A percentile compares a stretch with the other conserved stretches of the same genome.
Evolutionary conservation across 2,888 invertebrate genomes (phyloP).

Genomic region (Drosophila flavopinicola): DNA sequence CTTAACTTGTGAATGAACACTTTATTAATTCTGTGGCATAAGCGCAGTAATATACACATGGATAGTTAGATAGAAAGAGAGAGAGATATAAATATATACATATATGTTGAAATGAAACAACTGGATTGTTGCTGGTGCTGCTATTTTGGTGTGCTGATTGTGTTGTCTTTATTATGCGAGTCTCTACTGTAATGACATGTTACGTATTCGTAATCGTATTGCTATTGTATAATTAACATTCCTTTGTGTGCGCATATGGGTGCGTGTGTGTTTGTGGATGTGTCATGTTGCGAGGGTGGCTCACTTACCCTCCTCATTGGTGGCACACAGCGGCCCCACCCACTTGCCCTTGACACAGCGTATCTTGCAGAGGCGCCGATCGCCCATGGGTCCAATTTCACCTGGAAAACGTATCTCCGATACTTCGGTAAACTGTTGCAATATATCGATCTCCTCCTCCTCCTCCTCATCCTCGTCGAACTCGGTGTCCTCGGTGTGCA

Average conservation of each 20-base stretch:
- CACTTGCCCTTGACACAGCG: conserved; percentile 93
- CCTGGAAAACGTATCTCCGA: conserved; percentile 88
- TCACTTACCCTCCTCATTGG: conserved; percentile 88
- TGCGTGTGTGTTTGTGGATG: conserved; percentile 15
- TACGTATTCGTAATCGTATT: conserved; percentile 43
- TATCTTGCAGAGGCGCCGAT: conserved; percentile 91
- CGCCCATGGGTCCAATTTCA: conserved; percentile 89
- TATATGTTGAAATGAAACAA: conserved; percentile 71
- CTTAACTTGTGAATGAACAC: no score
- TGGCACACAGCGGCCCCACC: conserved; percentile 92
- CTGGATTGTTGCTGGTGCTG: conserved; percentile 61
- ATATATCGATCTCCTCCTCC: conserved; percentile 83
- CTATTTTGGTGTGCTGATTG: conserved; percentile 56
- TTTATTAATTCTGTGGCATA: conserved; percentile 6
- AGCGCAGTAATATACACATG: not conserved
- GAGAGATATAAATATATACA: no score
- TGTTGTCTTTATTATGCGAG: conserved; percentile 61
- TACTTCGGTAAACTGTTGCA: conserved; percentile 84
- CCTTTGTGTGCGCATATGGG: conserved; percentile 40
- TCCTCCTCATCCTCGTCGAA: conserved; percentile 83
- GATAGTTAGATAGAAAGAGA: not conserved
- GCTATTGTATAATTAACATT: conserved; percentile 56
- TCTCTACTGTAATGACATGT: conserved; percentile 62
- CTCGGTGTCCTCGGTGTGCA: conserved; percentile 82
- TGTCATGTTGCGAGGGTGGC: conserved; percentile 36